Evolutionary conservation across 2,113 vertebrate species (phyloP).

Genomic region (Cynocephalus volans): DNA sequence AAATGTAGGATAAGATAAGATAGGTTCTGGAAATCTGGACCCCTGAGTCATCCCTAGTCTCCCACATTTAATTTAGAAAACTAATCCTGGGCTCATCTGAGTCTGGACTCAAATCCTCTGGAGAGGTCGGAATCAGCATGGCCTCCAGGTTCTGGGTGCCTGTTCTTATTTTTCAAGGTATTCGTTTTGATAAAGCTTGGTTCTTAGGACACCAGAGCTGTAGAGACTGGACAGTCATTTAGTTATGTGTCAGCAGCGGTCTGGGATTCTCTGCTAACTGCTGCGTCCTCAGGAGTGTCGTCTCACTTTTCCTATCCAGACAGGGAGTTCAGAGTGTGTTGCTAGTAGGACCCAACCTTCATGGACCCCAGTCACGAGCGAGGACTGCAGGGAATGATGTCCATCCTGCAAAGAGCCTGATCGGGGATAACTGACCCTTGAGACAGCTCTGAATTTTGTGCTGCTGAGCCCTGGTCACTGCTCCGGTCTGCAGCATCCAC

Average conservation of each 20-base stretch:
- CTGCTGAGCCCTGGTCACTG: background rate
- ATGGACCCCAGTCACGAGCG: background rate
- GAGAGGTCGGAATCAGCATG: background rate
- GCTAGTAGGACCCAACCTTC: background rate
- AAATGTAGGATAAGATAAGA: background rate
- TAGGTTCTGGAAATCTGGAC: background rate
- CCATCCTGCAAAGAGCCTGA: background rate
- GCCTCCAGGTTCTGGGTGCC: background rate
- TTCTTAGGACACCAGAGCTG: background rate
- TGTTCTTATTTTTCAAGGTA: background rate
- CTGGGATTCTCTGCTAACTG: background rate
- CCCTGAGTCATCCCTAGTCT: background rate
- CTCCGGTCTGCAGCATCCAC: rapidly evolving
- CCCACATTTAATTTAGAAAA: background rate
- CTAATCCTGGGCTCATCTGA: background rate
- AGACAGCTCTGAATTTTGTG: background rate
- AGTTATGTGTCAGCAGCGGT: background rate
- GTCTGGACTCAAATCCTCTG: background rate
- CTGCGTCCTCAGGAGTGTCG: background rate
- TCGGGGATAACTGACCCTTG: background rate
- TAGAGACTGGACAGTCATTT: background rate
- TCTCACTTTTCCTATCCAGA: background rate
- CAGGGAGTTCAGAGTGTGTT: background rate
- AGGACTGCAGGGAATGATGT: background rate
- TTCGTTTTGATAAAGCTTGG: background rate